phyloP scores from a whole-genome alignment of 1,140 invertebrate species.

The Brachionus angularis region DNA sequence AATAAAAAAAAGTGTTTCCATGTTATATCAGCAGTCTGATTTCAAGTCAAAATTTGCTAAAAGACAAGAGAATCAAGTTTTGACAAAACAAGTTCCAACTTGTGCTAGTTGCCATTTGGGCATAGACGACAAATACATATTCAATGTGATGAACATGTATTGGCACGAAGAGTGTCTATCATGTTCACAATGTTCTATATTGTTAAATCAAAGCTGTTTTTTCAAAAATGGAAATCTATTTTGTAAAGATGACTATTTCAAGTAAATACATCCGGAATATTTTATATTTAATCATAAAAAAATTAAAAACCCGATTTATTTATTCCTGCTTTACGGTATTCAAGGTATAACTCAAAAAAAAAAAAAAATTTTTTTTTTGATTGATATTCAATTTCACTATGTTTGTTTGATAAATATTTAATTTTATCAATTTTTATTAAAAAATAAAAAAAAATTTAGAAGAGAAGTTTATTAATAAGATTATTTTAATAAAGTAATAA shows the following conservation, averaged over 20 bases:
- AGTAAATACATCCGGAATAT: background rate
- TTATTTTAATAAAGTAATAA: no score
- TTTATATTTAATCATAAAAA: background rate
- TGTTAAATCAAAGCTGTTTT: constrained; percentile 41
- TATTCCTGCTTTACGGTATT: background rate
- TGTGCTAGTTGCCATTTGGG: constrained; percentile 1
- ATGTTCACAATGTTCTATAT: constrained; percentile 11
- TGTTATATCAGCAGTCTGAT: no score
- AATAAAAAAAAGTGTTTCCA: no score
- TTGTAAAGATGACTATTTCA: constrained; percentile 43
- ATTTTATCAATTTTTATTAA: no score
- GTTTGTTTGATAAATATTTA: no score
- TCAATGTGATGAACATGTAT: constrained; percentile 31
- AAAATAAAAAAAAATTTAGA: no score
- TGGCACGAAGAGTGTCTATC: constrained; percentile 43
- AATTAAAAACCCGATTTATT: background rate
- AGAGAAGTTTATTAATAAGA: no score
- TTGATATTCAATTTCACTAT: no score
- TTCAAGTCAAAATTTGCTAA: background rate
- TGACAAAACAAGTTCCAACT: background rate
- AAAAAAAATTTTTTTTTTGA: no score
- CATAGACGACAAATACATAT: constrained; percentile 42
- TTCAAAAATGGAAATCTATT: constrained; percentile 42
- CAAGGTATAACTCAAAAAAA: background rate
- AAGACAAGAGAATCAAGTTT: background rate